A percentile compares a stretch with the other conserved stretches of the same genome.
Evolutionary conservation across 2,797 vertebrate genomes (phyloP).

Genomic region (Philypnodon macrostomus): DNA sequence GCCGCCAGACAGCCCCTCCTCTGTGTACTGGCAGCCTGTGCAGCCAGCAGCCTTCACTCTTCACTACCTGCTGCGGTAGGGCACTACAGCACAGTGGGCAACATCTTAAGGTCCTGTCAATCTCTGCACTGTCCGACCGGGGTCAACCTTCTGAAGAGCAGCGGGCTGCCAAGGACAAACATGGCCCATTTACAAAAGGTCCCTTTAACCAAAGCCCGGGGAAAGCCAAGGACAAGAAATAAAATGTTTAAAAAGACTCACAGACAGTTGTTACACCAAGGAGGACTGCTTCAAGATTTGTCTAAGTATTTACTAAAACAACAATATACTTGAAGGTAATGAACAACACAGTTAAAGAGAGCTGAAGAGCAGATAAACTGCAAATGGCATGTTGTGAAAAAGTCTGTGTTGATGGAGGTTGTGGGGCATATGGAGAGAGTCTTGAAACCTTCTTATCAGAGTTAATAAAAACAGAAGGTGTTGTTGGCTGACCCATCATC

Average conservation of each 20-base stretch:
- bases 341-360: conserved; percentile 44
- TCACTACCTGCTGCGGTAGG: conserved; percentile 68
- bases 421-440: conserved; percentile 48
- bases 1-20: conserved; percentile 69
- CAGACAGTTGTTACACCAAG: conserved; percentile 24
- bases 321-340: conserved; percentile 43
- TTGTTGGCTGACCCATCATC: conserved; percentile 68
- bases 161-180: conserved; percentile 71
- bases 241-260: conserved; percentile 55
- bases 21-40: conserved; percentile 55
- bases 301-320: conserved; percentile 53
- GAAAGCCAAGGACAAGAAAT: conserved; percentile 34
- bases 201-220: conserved; percentile 44
- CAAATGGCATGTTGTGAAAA: conserved; percentile 59
- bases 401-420: conserved; percentile 62
- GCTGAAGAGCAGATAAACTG: conserved; percentile 45
- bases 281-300: conserved; percentile 26
- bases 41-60: conserved; percentile 66
- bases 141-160: conserved; percentile 65
- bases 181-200: conserved; percentile 52
- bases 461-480: conserved; percentile 73
- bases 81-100: conserved; percentile 60
- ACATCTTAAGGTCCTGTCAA: conserved; percentile 76
- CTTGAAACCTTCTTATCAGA: conserved; percentile 71
- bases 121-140: conserved; percentile 54